These are phyloP conservation scores for Masticophis lateralis DNA, from an alignment of 2,797 vertebrate genomes.

Conservation along the genomic window DNA sequence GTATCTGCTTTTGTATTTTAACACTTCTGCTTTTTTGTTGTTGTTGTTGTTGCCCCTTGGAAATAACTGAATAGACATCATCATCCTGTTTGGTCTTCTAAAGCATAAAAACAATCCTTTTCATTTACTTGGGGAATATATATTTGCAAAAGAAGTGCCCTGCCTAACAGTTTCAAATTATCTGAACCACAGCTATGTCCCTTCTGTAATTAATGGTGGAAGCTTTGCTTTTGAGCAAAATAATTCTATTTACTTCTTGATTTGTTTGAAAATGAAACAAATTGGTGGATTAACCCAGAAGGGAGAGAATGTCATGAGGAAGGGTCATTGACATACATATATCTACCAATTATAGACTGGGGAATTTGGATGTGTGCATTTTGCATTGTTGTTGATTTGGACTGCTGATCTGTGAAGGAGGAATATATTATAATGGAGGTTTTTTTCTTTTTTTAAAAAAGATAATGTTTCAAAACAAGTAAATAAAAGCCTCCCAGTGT, in stretches of 20 bases:
- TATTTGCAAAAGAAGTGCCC: constrained; percentile 26
- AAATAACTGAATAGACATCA: constrained; percentile 22
- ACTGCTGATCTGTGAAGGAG: constrained; percentile 34
- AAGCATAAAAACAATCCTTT: constrained; percentile 44
- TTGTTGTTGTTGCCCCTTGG: not conserved
- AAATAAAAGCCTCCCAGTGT: not conserved
- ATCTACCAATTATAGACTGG: constrained; percentile 30
- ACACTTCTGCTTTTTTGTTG: not conserved
- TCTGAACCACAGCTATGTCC: constrained; percentile 15
- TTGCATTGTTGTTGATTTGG: constrained; percentile 12
- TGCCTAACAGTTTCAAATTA: constrained; percentile 40
- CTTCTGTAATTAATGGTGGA: constrained; percentile 53
- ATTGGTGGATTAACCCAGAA: constrained; percentile 38
- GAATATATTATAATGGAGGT: not conserved
- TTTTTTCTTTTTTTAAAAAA: not conserved
- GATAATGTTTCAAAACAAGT: not conserved
- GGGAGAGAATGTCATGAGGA: constrained; percentile 41
- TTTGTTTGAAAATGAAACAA: constrained; percentile 24
- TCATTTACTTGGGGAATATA: constrained; percentile 21
- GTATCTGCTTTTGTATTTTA: not conserved
- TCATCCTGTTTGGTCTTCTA: constrained; percentile 35
- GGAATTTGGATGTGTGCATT: constrained; percentile 11
- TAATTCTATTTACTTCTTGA: constrained; percentile 42
- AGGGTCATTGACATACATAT: constrained; percentile 34
- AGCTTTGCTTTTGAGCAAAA: constrained; percentile 45